Base-by-base conservation (phyloP, 1,140 invertebrate genomes). In the Mycetomoellerius zeteki region DNA sequence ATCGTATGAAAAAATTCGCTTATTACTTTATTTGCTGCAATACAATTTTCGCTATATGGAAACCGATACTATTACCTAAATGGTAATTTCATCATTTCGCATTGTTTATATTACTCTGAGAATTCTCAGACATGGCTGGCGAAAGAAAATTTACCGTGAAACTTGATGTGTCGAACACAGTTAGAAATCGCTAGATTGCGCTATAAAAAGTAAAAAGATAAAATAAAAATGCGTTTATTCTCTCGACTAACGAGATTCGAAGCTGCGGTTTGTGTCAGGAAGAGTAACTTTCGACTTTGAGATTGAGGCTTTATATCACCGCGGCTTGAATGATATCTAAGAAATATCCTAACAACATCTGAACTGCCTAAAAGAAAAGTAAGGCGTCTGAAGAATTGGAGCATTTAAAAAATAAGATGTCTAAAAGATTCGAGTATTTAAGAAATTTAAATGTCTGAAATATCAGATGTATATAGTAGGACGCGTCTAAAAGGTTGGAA, bases 231-330 rank as follows among this genome's bases (percentile, higher is more conserved):
- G 69, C 64, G 64, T 86, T 85, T 78, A 56, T 75, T 67, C 37
- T 69, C 37, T 91, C 87, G 80, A 89, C 58, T 56, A 82, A 80
- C 64, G 72, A 71, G 58, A 86, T 58, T 37, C 71, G 73, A 64
- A 58, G 58, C 58, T 21, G 73, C 73, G 58, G 12, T 19, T 84
- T 37, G 69, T 27, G 37, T 27, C 27, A 50, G 60, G 60, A 78
- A 65, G 73, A 65, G 21, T 30, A 73, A 33, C 4, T 60, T 67
- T 47, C 47, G 73, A 27, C 30, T 60, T 78, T 47, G 60, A 65
- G 6, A 75, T 54, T 14, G 60, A n/a, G 37, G 7, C 3, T n/a
- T 27, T 30, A 50, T 47, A 37, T 72, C 16, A 30, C 37, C 16
- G 37, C 8, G 4, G 14, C 19, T 43, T 12, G 47, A 12, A 37